These are phyloP conservation scores for Dasyurus viverrinus DNA, from an alignment of 2,113 vertebrate species.

Conservation along the genomic window DNA sequence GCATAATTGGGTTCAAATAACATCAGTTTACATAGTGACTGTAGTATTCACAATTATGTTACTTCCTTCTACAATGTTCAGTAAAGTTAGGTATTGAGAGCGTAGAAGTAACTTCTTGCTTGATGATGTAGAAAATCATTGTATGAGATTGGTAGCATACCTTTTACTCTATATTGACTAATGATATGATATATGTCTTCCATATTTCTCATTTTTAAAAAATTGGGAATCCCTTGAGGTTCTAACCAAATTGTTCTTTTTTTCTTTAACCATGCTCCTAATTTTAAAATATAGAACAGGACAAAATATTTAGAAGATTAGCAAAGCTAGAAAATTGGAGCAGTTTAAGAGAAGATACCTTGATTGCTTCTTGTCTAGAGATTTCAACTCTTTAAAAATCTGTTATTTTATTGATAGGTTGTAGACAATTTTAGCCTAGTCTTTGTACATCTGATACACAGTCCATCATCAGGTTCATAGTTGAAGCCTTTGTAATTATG, in stretches of 20 bases:
- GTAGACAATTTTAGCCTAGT: not conserved
- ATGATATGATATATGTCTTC: slow-evolving; percentile 3
- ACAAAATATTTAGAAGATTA: not conserved
- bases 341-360: slow-evolving; percentile 12
- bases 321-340: not conserved
- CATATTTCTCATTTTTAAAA: slow-evolving; percentile 1
- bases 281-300: not conserved
- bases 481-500: not conserved
- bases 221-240: not conserved
- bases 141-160: slow-evolving; percentile 1
- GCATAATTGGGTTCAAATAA: not conserved
- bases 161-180: slow-evolving; percentile 21
- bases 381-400: not conserved
- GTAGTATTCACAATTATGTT: not conserved
- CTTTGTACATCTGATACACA: not conserved
- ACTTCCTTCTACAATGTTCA: not conserved
- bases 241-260: not conserved
- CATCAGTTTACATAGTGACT: not conserved
- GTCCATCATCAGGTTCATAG: not conserved
- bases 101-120: not conserved
- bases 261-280: not conserved
- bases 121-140: slow-evolving; percentile 35
- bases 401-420: not conserved
- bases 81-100: not conserved
- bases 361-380: slow-evolving; percentile 30